Conservation (phyloP, 37 sponge, comb jelly and placozoan species). For the Eunapius fragilis region DNA sequence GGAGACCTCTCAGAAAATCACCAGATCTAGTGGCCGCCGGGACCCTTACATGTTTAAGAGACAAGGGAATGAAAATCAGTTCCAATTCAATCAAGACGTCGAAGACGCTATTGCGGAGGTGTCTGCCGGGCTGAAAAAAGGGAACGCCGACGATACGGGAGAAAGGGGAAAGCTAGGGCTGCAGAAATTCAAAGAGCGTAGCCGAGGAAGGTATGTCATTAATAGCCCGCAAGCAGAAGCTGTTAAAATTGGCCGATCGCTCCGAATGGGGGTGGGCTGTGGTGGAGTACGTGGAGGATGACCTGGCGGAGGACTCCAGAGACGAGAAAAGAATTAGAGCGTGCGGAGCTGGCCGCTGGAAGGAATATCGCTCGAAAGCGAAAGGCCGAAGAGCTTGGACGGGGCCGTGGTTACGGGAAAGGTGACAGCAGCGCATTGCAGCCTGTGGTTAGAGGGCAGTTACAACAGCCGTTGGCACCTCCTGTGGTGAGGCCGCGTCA, state of each 20-base stretch:
- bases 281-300: too few species aligned
- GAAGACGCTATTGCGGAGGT: background rate
- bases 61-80: background rate
- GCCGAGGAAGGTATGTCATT: slow-evolving; percentile 3
- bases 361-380: background rate
- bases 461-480: too few species aligned
- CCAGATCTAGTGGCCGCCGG: too few species aligned
- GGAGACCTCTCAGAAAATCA: too few species aligned
- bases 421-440: background rate
- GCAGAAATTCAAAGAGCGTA: background rate
- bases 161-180: background rate
- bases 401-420: background rate
- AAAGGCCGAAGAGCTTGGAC: background rate
- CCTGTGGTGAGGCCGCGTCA: too few species aligned
- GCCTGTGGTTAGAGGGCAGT: background rate
- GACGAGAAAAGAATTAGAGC: too few species aligned
- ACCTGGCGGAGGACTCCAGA: too few species aligned
- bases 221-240: background rate
- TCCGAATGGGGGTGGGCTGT: slow-evolving; percentile 3
- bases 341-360: background rate
- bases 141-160: too few species aligned
- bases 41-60: background rate
- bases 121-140: too few species aligned
- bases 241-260: slow-evolving; percentile 8
- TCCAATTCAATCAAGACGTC: background rate